Base-by-base conservation (phyloP, 1,140 invertebrate species). In the Pachypeltis micranthus region DNA sequence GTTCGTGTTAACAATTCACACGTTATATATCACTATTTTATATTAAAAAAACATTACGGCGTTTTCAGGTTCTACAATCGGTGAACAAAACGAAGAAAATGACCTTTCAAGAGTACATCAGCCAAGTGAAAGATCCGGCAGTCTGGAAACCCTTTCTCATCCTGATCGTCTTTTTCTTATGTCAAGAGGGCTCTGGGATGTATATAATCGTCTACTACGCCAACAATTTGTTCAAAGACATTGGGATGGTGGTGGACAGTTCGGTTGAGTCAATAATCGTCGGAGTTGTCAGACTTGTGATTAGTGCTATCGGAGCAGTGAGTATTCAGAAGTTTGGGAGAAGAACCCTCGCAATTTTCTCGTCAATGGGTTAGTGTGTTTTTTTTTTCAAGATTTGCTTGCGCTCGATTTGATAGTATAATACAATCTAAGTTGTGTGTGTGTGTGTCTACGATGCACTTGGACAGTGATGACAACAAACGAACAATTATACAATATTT, bases 181-280 rank as follows among this genome's bases (percentile, higher is more conserved):
- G 86, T 62, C 85, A 87, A 77, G 84, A 86, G 68, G 75, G 83
- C 56, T 83, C 81, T 0, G 85, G 85, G 2, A 85, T 87, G 19
- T 87, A 90, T 73, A 83, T 86, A 1, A 82, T 90, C 3, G 75
- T 90, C 31, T 90, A 87, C 71, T 90, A 89, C 67, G 83, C 83
- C 0, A 83, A 88, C 0, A 80, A 79, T 61, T 80, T 88, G 67
- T 83, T 87, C 68, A 77, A 83, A 64, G 79, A 84, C 4, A 81
- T 85, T 16, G 82, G 84, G 1, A 76, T 83, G 7, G 78, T 78
- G 61, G 74, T 89, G 1, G 81, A 90, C 65, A 83, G 83, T 44
- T 84, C 84, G 66, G 74, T 83, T 0, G 81, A 83, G 0, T 85
- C 87, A 0, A 87, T 92, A 34, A 82, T 86, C 10, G 82, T 92